Percentiles rank a stretch among this genome's conserved stretches.
phyloP scores from a whole-genome alignment of 1,140 invertebrate species.

The Batillaria attramentaria region DNA sequence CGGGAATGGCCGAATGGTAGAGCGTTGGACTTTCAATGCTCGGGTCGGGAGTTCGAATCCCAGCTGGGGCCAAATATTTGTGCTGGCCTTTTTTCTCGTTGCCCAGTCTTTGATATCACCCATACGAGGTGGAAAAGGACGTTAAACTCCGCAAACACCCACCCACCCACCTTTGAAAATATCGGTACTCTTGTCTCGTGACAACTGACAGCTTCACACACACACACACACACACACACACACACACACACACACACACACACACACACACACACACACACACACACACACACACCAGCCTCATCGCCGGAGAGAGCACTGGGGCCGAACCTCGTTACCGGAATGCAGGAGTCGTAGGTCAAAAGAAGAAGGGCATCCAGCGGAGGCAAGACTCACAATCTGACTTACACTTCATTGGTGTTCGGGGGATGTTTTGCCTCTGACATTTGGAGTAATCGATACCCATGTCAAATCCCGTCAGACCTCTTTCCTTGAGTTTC shows the following conservation, averaged over 20 bases:
- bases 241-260: neutral
- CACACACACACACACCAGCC: neutral
- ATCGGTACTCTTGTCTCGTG: neutral
- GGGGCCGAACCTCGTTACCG: too few relatives aligned
- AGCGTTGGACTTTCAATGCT: too few relatives aligned
- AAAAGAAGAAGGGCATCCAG: neutral
- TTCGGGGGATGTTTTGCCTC: neutral
- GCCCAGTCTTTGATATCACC: too few relatives aligned
- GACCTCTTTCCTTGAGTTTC: neutral
- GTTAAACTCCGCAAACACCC: too few relatives aligned
- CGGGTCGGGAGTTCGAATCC: too few relatives aligned
- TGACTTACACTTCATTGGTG: neutral
- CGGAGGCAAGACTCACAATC: neutral
- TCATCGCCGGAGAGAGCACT: neutral
- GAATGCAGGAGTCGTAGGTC: too few relatives aligned
- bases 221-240: neutral
- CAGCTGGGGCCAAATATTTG: too few relatives aligned
- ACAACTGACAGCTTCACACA: neutral
- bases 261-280: neutral
- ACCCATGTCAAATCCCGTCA: neutral
- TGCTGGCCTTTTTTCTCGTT: too few relatives aligned
- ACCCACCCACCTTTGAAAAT: neutral
- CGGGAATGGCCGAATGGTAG: too few relatives aligned
- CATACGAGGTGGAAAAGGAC: too few relatives aligned
- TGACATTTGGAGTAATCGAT: neutral